phyloP scores from a whole-genome alignment of 1,140 invertebrate species.

The Bombus consobrinus region DNA sequence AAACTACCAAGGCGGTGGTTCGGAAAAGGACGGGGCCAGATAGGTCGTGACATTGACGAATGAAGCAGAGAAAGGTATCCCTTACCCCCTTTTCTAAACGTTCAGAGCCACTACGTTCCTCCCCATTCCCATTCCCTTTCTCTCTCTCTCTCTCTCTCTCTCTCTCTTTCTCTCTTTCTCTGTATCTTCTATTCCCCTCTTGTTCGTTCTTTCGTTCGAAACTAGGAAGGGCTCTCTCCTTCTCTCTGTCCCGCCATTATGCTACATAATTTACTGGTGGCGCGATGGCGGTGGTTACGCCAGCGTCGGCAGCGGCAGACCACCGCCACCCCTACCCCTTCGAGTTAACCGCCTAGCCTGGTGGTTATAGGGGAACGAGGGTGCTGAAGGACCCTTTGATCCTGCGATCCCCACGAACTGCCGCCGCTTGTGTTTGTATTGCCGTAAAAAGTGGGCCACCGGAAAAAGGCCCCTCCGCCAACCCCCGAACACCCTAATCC shows the following conservation, averaged over 20 bases:
- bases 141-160: neutral
- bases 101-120: neutral
- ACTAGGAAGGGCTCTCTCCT: neutral
- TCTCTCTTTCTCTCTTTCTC: too few species aligned
- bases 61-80: constrained; percentile 73
- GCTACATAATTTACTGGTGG: constrained; percentile 78
- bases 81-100: constrained; percentile 31
- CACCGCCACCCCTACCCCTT: constrained; percentile 56
- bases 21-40: constrained; percentile 27
- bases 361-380: constrained; percentile 45
- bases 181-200: neutral
- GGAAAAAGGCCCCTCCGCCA: constrained; percentile 44
- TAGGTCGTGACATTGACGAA: constrained; percentile 77
- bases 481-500: constrained; percentile 43
- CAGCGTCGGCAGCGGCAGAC: constrained; percentile 62
- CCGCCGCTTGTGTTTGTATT: constrained; percentile 64
- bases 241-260: constrained; percentile 40
- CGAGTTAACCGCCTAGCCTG: constrained; percentile 67
- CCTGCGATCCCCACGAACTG: constrained; percentile 54
- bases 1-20: constrained; percentile 62
- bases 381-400: constrained; percentile 70
- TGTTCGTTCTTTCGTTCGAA: neutral
- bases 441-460: constrained; percentile 66
- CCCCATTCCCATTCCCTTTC: too few species aligned
- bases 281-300: constrained; percentile 53